phyloP scores from a whole-genome alignment of 2,888 invertebrate species.

The Rotaria socialis region DNA sequence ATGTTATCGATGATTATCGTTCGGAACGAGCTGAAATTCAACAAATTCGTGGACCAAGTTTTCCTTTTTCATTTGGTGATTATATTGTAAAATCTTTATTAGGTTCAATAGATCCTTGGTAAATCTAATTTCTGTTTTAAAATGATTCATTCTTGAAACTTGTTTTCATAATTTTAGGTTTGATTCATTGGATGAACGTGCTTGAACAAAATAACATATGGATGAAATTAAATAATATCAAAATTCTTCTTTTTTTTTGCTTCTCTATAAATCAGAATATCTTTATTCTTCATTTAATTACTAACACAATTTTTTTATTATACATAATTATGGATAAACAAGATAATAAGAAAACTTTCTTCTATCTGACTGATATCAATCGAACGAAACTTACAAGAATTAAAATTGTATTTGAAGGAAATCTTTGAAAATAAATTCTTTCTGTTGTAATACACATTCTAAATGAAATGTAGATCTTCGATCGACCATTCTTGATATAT shows the following conservation, averaged over 20 bases:
- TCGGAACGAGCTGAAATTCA: slow-evolving; percentile 40
- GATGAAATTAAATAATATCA: background rate
- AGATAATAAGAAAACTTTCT: no score
- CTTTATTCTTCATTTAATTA: no score
- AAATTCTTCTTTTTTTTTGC: background rate
- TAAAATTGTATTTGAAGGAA: no score
- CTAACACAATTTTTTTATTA: no score
- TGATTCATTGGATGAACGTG: background rate
- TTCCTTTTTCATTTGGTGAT: slow-evolving; percentile 45
- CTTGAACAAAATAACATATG: background rate
- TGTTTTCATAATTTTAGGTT: background rate
- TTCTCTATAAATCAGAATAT: background rate
- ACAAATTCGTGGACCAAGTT: background rate
- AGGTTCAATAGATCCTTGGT: slow-evolving; percentile 41
- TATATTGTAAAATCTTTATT: slow-evolving; percentile 45
- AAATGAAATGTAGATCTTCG: no score
- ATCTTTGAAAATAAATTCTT: no score
- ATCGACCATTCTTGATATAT: no score
- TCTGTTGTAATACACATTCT: no score
- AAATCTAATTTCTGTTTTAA: background rate
- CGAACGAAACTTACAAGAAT: no score
- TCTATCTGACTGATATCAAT: no score
- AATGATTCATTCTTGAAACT: background rate
- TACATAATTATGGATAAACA: no score
- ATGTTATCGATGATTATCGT: slow-evolving; percentile 46